Percentiles rank a stretch among this genome's conserved stretches.
Conservation (phyloP, 2,888 invertebrate genomes). For the Anoncus sp. region DNA sequence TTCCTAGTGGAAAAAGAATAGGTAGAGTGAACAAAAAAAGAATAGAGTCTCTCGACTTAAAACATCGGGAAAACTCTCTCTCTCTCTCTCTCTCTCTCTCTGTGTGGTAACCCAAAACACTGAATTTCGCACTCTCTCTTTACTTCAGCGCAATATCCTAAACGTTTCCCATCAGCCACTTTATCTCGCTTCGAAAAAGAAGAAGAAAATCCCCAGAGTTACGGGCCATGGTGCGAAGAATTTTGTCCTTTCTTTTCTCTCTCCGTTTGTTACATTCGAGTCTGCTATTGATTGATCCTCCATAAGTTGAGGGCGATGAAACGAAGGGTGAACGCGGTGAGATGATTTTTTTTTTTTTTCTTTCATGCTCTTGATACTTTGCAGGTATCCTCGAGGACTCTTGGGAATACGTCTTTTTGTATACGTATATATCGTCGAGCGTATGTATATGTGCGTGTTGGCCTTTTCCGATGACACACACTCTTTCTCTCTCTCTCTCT, state of each 20-base stretch:
- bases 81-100: too few species aligned
- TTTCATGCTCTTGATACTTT: slow-evolving; percentile 16
- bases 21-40: slow-evolving; percentile 16
- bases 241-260: slow-evolving; percentile 13
- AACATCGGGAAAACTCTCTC: slow-evolving; percentile 13
- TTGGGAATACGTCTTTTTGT: slow-evolving; percentile 41
- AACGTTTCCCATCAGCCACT: slow-evolving; percentile 63
- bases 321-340: slow-evolving; percentile 12
- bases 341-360: slow-evolving; percentile 11
- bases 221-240: slow-evolving; percentile 23
- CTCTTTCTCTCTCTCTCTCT: too few species aligned
- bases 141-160: too few species aligned
- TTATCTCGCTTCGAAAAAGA: slow-evolving; percentile 22
- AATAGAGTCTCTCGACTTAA: slow-evolving; percentile 13
- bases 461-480: slow-evolving; percentile 33
- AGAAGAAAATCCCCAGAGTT: slow-evolving; percentile 12
- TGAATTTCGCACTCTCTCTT: too few species aligned
- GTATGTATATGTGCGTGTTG: slow-evolving; percentile 3
- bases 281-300: slow-evolving; percentile 43
- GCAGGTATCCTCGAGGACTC: slow-evolving; percentile 48
- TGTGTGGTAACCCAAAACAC: too few species aligned
- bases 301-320: slow-evolving; percentile 17
- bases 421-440: neutral
- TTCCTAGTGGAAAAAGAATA: slow-evolving; percentile 11
- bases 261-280: neutral